Base-by-base conservation (phyloP, 35 echinoderm and acorn worm species). In the Lytechinus pictus region DNA sequence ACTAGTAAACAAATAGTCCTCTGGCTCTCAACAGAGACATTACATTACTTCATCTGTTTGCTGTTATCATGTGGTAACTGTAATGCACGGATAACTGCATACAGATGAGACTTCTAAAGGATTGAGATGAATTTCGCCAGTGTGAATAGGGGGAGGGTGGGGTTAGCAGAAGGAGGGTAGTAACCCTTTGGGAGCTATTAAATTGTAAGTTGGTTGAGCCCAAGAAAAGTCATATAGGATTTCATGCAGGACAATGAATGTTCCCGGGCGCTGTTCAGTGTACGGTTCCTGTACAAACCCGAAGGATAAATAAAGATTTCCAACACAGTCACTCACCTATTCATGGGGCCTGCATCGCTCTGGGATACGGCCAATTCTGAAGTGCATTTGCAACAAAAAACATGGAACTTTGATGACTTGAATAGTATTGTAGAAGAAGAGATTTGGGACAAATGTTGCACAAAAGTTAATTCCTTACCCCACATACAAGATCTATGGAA, bases 181-280 rank as follows among this genome's bases (percentile, higher is more conserved):
- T 90, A 54, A 54, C 88, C 88, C 88, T 54, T 14, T 90, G 88
- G 88, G 88, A 90, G 88, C 52, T 90, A 90, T 90, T 90, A 90
- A 90, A 90, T 90, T 90, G 88, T 90, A 90, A 90, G 88, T 90
- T 90, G 52, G 88, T 90, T 90, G 29, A 90, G 88, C 88, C 52
- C 10, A 29, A 27, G 88, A 90, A 33, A 54, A 90, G 88, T 90
- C 88, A 90, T 44, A 90, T 90, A 90, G 88, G 88, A 90, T 90
- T 90, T 90, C 88, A 90, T 90, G 16, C 2, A 5, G 66, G 27
- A 90, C 88, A 90, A 90, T 90, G 13, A 90, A 90, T 90, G 88
- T 90, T 90, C 88, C 44, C 28, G 3, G 88, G 88, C 88, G 88
- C 88, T 90, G 88, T 44, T 44, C 88, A 90, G 88, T 90, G 88